Evolutionary conservation across 2,113 vertebrate genomes (phyloP), one percentile per base, ranked within the genome.

Genomic region (Sialia sialis): DNA sequence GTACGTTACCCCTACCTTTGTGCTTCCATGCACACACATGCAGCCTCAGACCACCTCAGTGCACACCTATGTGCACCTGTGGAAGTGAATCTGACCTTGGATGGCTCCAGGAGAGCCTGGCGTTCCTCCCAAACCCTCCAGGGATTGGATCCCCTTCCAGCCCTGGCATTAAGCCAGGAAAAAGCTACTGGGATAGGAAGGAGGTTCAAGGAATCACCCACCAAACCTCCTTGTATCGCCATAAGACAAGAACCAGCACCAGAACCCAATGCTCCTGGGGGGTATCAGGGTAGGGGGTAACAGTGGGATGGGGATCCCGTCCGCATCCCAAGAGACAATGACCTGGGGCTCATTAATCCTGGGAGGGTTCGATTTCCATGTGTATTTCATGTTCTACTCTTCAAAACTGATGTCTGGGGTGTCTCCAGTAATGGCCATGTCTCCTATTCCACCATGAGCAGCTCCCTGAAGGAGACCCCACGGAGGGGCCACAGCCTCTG

Each of bases 311-410:
- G 9, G 60, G 26, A 60, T 43, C 29, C 29, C 23, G 9, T 32
- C 56, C 38, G 29, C 29, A 66, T 36, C 17, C 10, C 11, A 55
- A 52, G 29, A 49, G 49, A n/a, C 26, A 11, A 19, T 11, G 63
- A 27, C 34, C 22, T 58, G 26, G 1, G 29, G 23, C 29, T 84
- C 4, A 4, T 18, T 70, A 48, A 54, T 59, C n/a, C 12, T 2
- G 23, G 5, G 16, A 41, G 4, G 3, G 23, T n/a, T 59, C 0
- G 0, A 59, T 49, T 77, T 41, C 44, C 16, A 1, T 16, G 4
- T 26, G 15, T 29, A 30, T 60, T 90, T 64, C 6, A 43, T 20
- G 36, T 43, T 51, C 22, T 19, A 2, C 34, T 13, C 55, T 21
- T 69, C 26, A 8, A 30, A 64, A 81, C 7, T 12, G 14, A 12